phyloP scores from a whole-genome alignment of 2,888 invertebrate genomes.

The Patella caerulea region DNA sequence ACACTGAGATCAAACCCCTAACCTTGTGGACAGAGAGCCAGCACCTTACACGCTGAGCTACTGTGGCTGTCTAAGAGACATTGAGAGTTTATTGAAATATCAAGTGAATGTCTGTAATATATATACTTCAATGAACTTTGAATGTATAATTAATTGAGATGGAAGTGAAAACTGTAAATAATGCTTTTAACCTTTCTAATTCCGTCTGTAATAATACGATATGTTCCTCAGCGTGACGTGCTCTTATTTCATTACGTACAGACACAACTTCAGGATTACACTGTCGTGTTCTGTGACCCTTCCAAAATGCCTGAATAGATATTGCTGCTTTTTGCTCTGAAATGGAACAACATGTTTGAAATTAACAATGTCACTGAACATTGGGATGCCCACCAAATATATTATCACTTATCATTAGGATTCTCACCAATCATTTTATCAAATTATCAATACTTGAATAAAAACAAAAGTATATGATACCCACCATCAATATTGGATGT shows the following conservation, averaged over 20 bases:
- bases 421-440: neutral
- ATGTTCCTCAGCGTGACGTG: slow-evolving; percentile 65
- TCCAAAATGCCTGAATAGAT: slow-evolving; percentile 65
- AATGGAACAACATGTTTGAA: slow-evolving; percentile 13
- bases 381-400: neutral
- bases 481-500: slow-evolving; percentile 42
- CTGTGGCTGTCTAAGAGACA: too few relatives aligned
- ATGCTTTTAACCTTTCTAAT: slow-evolving; percentile 52
- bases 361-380: neutral
- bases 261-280: slow-evolving; percentile 55
- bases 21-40: too few relatives aligned
- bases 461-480: slow-evolving; percentile 6
- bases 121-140: too few relatives aligned
- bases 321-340: slow-evolving; percentile 61
- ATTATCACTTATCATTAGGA: neutral
- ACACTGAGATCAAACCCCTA: too few relatives aligned
- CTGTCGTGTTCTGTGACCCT: slow-evolving; percentile 63
- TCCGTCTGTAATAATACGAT: slow-evolving; percentile 59
- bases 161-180: too few relatives aligned
- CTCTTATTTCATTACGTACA: slow-evolving; percentile 64
- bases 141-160: too few relatives aligned
- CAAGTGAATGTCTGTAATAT: too few relatives aligned
- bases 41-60: too few relatives aligned
- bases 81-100: too few relatives aligned
- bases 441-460: neutral